Evolutionary conservation across 1,140 invertebrate genomes (phyloP), one percentile per base, ranked within the genome.

Genomic region (Apis mellifera): DNA sequence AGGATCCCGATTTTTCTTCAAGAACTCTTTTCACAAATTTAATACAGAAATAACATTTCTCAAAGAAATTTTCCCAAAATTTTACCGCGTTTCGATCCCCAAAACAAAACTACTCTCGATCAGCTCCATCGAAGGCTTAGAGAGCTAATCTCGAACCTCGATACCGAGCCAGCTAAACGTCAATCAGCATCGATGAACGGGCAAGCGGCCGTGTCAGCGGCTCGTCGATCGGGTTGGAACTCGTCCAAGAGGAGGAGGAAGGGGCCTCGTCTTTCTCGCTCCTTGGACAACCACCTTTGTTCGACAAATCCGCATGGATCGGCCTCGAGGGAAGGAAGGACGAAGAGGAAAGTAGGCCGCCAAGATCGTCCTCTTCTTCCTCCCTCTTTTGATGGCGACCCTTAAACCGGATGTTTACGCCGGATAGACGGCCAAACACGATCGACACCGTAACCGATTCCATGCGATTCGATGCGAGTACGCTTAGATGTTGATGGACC

Each of bases 381-480:
- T 26, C 13, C 54, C 62, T 74, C 79, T 75, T 32, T 70, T 69
- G 50, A 69, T 77, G 66, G 32, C 32, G 50, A 19, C 57, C 65
- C 65, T 57, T 11, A 50, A 70, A 76, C 21, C 64, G 73, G 65
- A 78, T 82, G 80, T 78, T 82, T 82, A 82, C 66, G 74, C 55
- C 62, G 50, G 73, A 32, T 50, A 55, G 73, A n/a, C 50, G 26
- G 32, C 50, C 80, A 70, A 82, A 82, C 74, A 64, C n/a, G 54
- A 17, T 9, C 54, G 54, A n/a, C 15, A 52, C 65, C 66, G 57
- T 62, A 48, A 82, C 65, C 80, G 80, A 77, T 82, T 70, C 60
- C n/a, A 32, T 32, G 32, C 32, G 32, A 32, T 32, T 32, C 65
- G n/a, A 48, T 26, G n/a, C n/a, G n/a, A n/a, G n/a, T n/a, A n/a